Base-by-base conservation (phyloP, 92 coral and sea anemone genomes). In the Hydrozoanthus gracilis region DNA sequence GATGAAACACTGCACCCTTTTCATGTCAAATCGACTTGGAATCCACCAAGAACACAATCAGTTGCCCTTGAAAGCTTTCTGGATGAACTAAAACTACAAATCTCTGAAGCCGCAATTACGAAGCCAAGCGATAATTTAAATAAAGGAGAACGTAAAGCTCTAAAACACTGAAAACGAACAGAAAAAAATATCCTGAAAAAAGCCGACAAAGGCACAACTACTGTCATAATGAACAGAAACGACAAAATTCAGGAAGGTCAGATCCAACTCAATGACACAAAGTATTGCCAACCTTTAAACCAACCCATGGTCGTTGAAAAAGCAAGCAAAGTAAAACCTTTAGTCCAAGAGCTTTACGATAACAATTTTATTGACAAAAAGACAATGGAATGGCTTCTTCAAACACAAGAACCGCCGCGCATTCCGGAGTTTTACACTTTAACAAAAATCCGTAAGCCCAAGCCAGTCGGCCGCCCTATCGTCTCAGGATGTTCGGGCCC, bases 51-150 rank as follows among this genome's bases (percentile, higher is more conserved):
- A 7, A 83, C 84, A 77, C 86, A 74, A 52, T 87, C 88, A 10
- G 86, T 84, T 49, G 91, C 88, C 50, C 77, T 88, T 7, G 93
- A 90, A 55, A 87, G 85, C 61, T 90, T 78, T 83, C 65, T 87
- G 44, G 86, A 87, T 61, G 82, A 87, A 17, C 80, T 87, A 62
- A 87, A 79, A 60, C 51, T 79, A 39, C 50, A 88, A 16, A 76
- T 79, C 12, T 78, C 69, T 1, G 75, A 71, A 7, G 76, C 67
- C 45, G 7, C n/a, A 44, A 7, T 88, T 44, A n/a, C 58, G 7
- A 79, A 65, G 61, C 87, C 76, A 8, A 80, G 72, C 16, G 86
- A 88, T 60, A 88, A 87, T 15, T 75, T 86, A n/a, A 62, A 84
- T 64, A 46, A 65, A 8, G 51, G 56, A 7, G 78, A 86, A 54